Evolutionary conservation across 2,888 invertebrate genomes (phyloP).

Genomic region (Lordiphosa fenestrarum): DNA sequence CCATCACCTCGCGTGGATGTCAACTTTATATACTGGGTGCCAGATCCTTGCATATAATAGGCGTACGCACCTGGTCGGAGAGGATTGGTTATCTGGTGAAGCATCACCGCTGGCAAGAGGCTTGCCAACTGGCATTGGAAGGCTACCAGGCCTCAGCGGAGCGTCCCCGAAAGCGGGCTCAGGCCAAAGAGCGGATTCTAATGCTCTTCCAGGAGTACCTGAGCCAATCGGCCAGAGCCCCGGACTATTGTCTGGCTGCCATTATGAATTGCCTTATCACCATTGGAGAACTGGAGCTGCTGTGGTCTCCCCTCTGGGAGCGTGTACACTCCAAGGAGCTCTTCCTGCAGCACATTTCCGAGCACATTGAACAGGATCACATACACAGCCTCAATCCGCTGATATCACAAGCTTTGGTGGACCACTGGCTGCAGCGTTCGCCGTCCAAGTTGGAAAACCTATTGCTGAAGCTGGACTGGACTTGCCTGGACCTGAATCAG

Average conservation of each 20-base stretch:
- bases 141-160: conserved; percentile 78
- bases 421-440: conserved; percentile 84
- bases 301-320: conserved; percentile 85
- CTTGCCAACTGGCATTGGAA: conserved; percentile 82
- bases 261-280: conserved; percentile 79
- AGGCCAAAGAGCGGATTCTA: conserved; percentile 79
- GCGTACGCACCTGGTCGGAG: conserved; percentile 85
- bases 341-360: conserved; percentile 86
- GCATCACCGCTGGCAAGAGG: conserved; percentile 83
- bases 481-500: conserved; percentile 89
- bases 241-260: conserved; percentile 79
- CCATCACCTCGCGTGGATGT: conserved; percentile 84
- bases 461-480: conserved; percentile 87
- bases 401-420: conserved; percentile 87
- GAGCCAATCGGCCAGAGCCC: conserved; percentile 77
- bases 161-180: conserved; percentile 79
- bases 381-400: conserved; percentile 84
- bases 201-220: conserved; percentile 81
- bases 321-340: conserved; percentile 81
- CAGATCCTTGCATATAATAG: conserved; percentile 83
- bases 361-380: conserved; percentile 85
- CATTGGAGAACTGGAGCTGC: conserved; percentile 81
- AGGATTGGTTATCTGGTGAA: conserved; percentile 84
- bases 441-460: conserved; percentile 86
- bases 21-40: conserved; percentile 88